Base-by-base conservation (phyloP, 2,888 invertebrate species). In the Lochmaea capreae region DNA sequence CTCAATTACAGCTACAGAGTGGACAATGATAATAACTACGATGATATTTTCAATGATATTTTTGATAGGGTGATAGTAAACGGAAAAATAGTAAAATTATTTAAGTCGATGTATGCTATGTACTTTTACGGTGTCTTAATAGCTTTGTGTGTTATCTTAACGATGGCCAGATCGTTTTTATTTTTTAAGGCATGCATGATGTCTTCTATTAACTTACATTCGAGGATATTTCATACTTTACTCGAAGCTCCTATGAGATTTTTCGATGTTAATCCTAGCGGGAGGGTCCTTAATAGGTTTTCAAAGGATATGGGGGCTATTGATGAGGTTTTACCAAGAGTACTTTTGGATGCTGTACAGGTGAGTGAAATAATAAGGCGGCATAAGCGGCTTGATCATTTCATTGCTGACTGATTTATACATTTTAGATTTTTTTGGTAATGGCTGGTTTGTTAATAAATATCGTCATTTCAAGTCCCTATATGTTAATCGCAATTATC, bases 181-280 rank as follows among this genome's bases (percentile, higher is more conserved):
- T 94, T 94, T 86, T 93, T 92, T 81, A 91, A 91, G 87, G 90
- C 92, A 70, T 93, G 93, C 83, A 93, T 94, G 90, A 89, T 90
- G 42, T 91, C 95, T n/a, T 94, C 95, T 0, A 91, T 90, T 76
- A 90, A 89, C 72, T 88, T 96, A 0, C 96, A 97, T 86, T 91
- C 93, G 80, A 88, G 87, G 16, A 95, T 96, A 94, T 95, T 96
- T 85, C 87, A 90, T 33, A 90, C 92, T 77, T 89, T 96, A 52
- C 85, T 95, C 58, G 79, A 80, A 74, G 77, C 80, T 9, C 89
- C 89, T 1, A 91, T 93, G 87, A 84, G 89, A 69, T 97, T 97
- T 86, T 97, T 96, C 84, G 94, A 96, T 82, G 92, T 91, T 0
- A 96, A 96, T 85, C 95, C 96, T 3, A 91, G 92, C 79, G 94